Percentiles rank a stretch among this genome's conserved stretches.
Conservation (phyloP, 64 coral and sea anemone genomes). For the Dendronephthya gigantea region DNA sequence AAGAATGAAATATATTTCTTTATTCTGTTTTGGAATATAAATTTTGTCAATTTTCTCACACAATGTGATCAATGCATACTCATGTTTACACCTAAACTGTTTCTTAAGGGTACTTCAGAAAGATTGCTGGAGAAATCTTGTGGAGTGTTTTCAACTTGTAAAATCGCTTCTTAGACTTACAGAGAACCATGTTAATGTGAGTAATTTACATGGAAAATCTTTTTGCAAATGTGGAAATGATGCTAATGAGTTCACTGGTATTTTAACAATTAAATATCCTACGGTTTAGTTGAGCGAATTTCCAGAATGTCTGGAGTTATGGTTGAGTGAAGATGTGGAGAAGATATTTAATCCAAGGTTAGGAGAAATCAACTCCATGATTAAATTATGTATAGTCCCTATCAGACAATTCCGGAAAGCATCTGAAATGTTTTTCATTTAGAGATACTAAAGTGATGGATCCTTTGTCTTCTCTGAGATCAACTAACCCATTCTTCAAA, state of each 20-base stretch:
- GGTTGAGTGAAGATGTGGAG: background rate
- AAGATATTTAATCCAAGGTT: background rate
- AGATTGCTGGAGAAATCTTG: background rate
- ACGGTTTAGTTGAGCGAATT: background rate
- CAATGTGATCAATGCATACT: background rate
- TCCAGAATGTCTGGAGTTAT: background rate
- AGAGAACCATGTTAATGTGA: background rate
- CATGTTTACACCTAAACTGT: background rate
- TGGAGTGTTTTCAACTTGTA: background rate
- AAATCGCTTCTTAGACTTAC: background rate
- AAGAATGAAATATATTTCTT: background rate
- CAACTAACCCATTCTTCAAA: background rate
- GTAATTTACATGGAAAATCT: background rate
- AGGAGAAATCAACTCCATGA: background rate
- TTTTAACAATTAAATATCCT: too few relatives aligned
- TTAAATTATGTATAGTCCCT: too few relatives aligned
- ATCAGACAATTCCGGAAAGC: background rate
- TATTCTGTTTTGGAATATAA: background rate
- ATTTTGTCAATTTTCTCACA: background rate
- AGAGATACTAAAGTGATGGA: background rate
- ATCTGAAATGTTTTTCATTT: background rate
- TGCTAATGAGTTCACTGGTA: too few relatives aligned
- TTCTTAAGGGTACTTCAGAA: background rate
- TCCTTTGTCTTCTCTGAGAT: background rate
- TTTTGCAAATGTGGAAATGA: too few relatives aligned